Conservation (phyloP, 2,113 vertebrate genomes). For the Channa maculata region DNA sequence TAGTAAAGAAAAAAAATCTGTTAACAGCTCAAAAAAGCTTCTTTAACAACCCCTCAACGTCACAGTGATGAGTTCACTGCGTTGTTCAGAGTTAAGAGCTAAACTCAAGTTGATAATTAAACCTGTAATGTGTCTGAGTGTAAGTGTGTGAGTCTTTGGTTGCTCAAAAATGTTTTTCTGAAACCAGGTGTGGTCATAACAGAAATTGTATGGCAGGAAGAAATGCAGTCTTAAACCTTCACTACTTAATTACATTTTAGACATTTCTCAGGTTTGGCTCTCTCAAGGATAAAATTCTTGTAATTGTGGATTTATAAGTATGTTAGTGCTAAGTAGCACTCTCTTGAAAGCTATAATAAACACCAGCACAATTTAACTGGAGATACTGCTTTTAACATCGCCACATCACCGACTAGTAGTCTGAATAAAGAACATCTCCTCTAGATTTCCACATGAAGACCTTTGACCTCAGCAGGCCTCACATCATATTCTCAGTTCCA, state of each 20-base stretch:
- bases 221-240: neutral
- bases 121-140: neutral
- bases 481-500: constrained; percentile 3
- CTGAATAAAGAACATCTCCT: neutral
- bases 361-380: too few relatives aligned
- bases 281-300: neutral
- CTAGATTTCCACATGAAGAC: neutral
- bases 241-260: neutral
- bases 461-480: neutral
- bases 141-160: neutral
- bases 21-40: constrained; percentile 17
- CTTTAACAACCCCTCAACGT: constrained; percentile 13
- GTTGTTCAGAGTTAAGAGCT: constrained; percentile 10
- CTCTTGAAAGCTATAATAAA: neutral
- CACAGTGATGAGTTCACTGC: constrained; percentile 30
- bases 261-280: neutral
- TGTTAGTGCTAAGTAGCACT: neutral
- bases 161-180: neutral
- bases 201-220: neutral
- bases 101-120: neutral
- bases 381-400: neutral
- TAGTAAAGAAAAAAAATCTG: neutral
- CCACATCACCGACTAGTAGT: neutral
- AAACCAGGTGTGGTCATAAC: neutral
- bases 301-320: neutral